Evolutionary conservation across 2,888 invertebrate species (phyloP).

Genomic region (Drosophila tripunctata): DNA sequence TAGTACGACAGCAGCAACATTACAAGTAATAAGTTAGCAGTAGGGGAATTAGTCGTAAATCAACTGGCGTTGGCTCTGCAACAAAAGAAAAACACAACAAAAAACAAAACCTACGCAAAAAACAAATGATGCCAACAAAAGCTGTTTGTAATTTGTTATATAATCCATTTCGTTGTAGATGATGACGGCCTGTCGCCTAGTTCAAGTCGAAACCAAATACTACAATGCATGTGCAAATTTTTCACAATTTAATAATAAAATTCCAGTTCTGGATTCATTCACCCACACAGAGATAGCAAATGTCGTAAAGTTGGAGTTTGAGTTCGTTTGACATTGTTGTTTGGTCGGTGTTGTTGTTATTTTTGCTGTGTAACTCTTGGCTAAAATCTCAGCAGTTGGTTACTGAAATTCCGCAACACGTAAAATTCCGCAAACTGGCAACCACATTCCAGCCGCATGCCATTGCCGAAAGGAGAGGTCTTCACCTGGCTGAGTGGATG

Average conservation of each 20-base stretch:
- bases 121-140: conserved; percentile 48
- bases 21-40: neutral
- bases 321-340: conserved; percentile 40
- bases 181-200: conserved; percentile 37
- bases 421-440: conserved; percentile 58
- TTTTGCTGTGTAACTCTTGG: conserved; percentile 15
- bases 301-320: conserved; percentile 29
- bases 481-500: conserved; percentile 12
- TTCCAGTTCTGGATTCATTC: conserved; percentile 39
- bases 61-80: conserved; percentile 20
- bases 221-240: conserved; percentile 56
- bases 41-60: conserved; percentile 27
- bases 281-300: neutral
- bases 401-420: conserved; percentile 67
- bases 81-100: neutral
- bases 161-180: conserved; percentile 33
- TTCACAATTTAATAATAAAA: conserved; percentile 69
- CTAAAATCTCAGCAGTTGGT: conserved; percentile 61
- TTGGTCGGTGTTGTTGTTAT: conserved; percentile 5
- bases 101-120: neutral
- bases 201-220: conserved; percentile 12
- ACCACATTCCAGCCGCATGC: conserved; percentile 53
- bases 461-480: conserved; percentile 33
- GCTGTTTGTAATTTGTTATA: conserved; percentile 47
- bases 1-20: neutral